Percentiles rank a stretch among this genome's conserved stretches.
These are phyloP conservation scores for Eustalomyia histrio DNA, from an alignment of 2,888 invertebrate species.

Conservation along the genomic window DNA sequence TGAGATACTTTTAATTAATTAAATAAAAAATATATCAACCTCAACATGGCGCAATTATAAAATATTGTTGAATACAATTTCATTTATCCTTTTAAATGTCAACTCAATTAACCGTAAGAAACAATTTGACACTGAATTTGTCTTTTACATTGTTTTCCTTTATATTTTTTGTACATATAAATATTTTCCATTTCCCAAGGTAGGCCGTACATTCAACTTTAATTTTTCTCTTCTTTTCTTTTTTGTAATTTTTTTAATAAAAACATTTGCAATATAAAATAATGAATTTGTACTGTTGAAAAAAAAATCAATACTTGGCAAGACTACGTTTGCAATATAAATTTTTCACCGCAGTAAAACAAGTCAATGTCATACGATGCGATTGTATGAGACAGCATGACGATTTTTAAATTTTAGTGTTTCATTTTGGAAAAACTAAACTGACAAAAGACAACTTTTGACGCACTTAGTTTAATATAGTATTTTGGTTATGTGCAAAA, in stretches of 20 bases:
- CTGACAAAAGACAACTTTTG: neutral
- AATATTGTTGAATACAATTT: neutral
- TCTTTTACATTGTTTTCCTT: neutral
- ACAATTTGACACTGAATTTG: neutral
- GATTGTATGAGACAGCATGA: neutral
- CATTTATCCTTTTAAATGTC: neutral
- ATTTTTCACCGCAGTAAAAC: slow-evolving; percentile 19
- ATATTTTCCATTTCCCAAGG: neutral
- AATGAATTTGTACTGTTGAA: neutral
- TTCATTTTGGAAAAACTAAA: neutral
- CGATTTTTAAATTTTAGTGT: neutral
- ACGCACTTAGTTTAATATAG: too few species aligned
- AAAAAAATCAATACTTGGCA: slow-evolving; percentile 30
- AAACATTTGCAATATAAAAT: neutral
- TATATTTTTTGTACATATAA: too few species aligned
- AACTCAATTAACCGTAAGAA: slow-evolving; percentile 7
- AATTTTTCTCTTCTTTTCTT: neutral
- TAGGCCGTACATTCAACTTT: slow-evolving; percentile 10
- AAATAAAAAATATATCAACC: too few species aligned
- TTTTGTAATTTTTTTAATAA: neutral
- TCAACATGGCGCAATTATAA: neutral
- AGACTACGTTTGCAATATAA: slow-evolving; percentile 4
- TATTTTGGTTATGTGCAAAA: too few species aligned
- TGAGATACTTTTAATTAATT: too few species aligned
- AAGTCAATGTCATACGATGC: slow-evolving; percentile 17